Evolutionary conservation across 2,888 invertebrate species (phyloP).

Genomic region (Dicranocentrus wangi): DNA sequence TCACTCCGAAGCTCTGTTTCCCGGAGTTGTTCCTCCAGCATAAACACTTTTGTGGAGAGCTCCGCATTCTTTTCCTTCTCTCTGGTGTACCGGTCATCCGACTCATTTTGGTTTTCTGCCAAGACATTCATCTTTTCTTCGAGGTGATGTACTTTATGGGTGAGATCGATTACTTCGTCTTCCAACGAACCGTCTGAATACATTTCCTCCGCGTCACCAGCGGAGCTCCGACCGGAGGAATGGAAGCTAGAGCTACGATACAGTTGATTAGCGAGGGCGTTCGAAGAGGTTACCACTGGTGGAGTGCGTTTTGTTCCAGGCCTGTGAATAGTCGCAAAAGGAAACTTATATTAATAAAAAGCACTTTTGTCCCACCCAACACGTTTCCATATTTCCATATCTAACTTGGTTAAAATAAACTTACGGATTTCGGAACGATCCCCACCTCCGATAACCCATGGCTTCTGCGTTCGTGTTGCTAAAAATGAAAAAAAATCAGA

Average conservation of each 20-base stretch:
- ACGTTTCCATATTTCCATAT: too few relatives aligned
- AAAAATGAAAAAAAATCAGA: too few relatives aligned
- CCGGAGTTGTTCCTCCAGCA: conserved; percentile 91
- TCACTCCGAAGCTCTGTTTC: conserved; percentile 86
- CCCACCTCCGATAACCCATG: conserved; percentile 72
- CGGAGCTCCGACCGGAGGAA: conserved; percentile 92
- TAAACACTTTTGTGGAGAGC: conserved; percentile 83
- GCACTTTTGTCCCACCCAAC: too few relatives aligned
- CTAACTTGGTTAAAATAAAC: not conserved
- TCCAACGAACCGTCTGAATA: conserved; percentile 93
- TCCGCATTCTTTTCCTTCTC: conserved; percentile 95
- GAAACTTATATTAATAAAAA: too few relatives aligned
- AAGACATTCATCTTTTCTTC: conserved; percentile 93
- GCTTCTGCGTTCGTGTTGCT: conserved; percentile 61
- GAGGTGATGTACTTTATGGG: conserved; percentile 85
- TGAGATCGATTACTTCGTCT: conserved; percentile 94
- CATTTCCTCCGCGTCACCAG: conserved; percentile 95
- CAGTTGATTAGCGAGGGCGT: conserved; percentile 83
- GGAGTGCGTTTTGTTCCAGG: conserved; percentile 68
- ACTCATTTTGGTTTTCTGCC: conserved; percentile 89
- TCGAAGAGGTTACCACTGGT: conserved; percentile 71
- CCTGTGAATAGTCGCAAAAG: conserved; percentile 39
- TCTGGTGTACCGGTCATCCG: conserved; percentile 90
- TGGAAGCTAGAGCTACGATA: conserved; percentile 95
- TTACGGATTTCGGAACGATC: conserved; percentile 72